Base-by-base conservation (phyloP, 2,888 invertebrate species). In the Steinernema scapterisci region DNA sequence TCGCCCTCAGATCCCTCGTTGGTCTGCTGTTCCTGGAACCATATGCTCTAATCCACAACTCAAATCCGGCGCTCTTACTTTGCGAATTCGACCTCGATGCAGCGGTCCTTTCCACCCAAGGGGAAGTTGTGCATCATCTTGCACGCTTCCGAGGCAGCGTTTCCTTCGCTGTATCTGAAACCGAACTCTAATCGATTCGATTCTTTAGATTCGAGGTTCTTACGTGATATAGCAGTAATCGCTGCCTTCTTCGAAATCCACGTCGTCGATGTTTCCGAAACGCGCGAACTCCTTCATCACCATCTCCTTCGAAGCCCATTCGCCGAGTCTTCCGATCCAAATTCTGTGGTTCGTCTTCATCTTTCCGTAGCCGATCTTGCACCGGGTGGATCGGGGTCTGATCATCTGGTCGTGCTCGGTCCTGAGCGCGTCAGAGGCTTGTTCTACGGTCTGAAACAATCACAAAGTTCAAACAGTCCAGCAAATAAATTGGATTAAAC, bases 281-380 rank as follows among this genome's bases (percentile, higher is more conserved):
- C 96, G 91, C 89, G 97, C 97, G 89, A 97, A 97, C 89, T 97
- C 97, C 71, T 95, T 91, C 88, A 95, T 95, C n/a, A 97, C 89
- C 84, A 94, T 94, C 0, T 94, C 93, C 44, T 94, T 92, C 1
- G 94, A 95, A 1, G 96, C 94, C 96, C 97, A 79, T 2, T 74
- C 54, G 11, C 81, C 81, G 3, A 82, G 77, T 0, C 78, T 76
- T 72, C 97, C 97, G 0, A 97, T 94, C 97, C 97, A 99, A 75
- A 99, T 93, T 76, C 95, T 92, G 13, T 95, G 94, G 0, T 97
- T 96, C 0, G 97, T 95, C n/a, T 78, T 38, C 0, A 63, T 63
- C 90, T 99, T 97, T 0, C 97, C 97, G 89, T 97, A 99, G 16
- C 97, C 97, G 88, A 99, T 97, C 89, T 97, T 97, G 88, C 96